A percentile compares a stretch with the other conserved stretches of the same genome.
These are phyloP conservation scores for Oncorhynchus nerka DNA, from an alignment of 2,113 vertebrate species.

Conservation along the genomic window DNA sequence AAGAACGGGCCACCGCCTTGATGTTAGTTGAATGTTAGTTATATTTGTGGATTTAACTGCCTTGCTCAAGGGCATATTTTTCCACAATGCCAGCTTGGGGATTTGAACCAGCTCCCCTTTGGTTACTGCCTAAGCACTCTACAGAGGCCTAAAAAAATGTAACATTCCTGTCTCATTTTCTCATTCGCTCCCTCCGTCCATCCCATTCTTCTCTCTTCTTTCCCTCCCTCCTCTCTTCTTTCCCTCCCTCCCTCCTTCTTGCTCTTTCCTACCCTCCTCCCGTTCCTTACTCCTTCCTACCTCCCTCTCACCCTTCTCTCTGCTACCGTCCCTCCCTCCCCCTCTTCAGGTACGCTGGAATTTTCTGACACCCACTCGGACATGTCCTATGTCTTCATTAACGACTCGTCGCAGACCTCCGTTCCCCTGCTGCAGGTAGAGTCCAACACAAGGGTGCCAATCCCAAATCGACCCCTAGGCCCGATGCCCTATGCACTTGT, in stretches of 20 bases:
- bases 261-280: no score
- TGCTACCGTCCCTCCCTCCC: neutral
- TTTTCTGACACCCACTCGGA: constrained; percentile 78
- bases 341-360: constrained; percentile 66
- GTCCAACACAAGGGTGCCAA: no score
- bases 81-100: no score
- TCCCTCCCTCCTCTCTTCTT: neutral
- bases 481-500: no score
- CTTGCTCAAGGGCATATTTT: no score
- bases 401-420: constrained; percentile 90
- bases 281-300: neutral
- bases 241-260: neutral
- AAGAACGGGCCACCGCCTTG: no score
- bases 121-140: no score
- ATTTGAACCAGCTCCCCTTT: no score
- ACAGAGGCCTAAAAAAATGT: no score
- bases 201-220: neutral
- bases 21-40: no score
- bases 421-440: constrained; percentile 80
- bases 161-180: neutral
- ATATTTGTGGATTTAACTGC: no score
- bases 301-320: neutral
- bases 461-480: no score
- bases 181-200: neutral
- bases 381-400: constrained; percentile 98